phyloP scores from a whole-genome alignment of 2,797 vertebrate species.

The Hybognathus amarus region DNA sequence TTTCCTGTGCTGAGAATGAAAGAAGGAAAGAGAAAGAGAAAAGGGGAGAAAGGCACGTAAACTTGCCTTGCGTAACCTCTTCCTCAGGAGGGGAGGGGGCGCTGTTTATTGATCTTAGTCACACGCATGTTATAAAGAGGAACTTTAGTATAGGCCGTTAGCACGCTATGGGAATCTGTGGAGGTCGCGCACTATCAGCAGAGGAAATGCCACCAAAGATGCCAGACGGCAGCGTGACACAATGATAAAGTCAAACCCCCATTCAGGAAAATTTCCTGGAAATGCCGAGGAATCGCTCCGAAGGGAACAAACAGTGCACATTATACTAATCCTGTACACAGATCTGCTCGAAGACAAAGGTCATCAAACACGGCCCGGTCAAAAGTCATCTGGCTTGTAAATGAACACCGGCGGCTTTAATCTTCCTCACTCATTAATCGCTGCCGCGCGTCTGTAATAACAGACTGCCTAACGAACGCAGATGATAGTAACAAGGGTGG shows the following conservation, averaged over 20 bases:
- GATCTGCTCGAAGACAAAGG: not conserved
- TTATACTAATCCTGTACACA: not conserved
- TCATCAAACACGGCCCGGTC: not conserved
- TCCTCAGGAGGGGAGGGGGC: constrained; percentile 69
- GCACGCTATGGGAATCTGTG: constrained; percentile 81
- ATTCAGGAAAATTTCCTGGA: constrained; percentile 17
- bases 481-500: not conserved
- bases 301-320: not conserved
- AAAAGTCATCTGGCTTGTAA: constrained; percentile 12
- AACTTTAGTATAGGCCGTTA: constrained; percentile 79
- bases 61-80: constrained; percentile 76
- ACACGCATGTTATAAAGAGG: constrained; percentile 80
- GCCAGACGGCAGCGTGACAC: constrained; percentile 16
- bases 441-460: not conserved
- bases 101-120: constrained; percentile 88
- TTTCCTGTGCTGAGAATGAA: constrained; percentile 73
- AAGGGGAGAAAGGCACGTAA: constrained; percentile 66
- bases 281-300: not conserved
- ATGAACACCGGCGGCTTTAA: constrained; percentile 10
- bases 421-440: not conserved
- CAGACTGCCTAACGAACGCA: not conserved
- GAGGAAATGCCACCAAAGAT: constrained; percentile 16
- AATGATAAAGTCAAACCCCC: not conserved
- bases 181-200: constrained; percentile 43
- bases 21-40: constrained; percentile 49